phyloP scores from a whole-genome alignment of 2,113 vertebrate genomes.

The Nothocercus nigrocapillus region DNA sequence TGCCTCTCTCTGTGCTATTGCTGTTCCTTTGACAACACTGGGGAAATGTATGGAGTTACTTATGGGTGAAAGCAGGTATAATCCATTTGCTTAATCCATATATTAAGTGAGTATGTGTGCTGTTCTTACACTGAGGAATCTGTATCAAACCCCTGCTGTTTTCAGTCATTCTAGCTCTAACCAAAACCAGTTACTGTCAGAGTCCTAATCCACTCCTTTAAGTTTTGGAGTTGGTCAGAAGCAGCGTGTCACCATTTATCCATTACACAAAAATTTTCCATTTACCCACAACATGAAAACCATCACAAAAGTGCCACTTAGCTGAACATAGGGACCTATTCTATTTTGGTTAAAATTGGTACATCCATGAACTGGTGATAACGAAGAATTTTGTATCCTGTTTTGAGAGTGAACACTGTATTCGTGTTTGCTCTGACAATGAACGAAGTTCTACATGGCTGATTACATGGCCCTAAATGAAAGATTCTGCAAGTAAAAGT shows the following conservation, averaged over 20 bases:
- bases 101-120: background rate
- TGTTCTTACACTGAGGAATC: background rate
- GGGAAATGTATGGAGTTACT: background rate
- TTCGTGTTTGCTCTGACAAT: background rate
- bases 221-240: background rate
- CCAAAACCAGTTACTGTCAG: background rate
- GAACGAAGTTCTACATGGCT: background rate
- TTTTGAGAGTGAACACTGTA: background rate
- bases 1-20: fast-evolving
- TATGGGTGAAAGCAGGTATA: background rate
- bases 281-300: background rate
- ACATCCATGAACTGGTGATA: fast-evolving
- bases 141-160: background rate
- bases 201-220: background rate
- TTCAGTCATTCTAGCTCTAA: background rate
- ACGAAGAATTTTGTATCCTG: background rate
- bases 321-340: background rate
- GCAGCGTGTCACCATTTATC: background rate
- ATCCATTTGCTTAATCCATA: background rate
- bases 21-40: background rate
- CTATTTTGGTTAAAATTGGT: background rate
- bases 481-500: background rate
- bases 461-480: background rate
- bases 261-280: background rate
- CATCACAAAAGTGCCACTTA: background rate